These are phyloP conservation scores for Melanotaenia nigrans DNA, from an alignment of 2,797 vertebrate species.

Conservation along the genomic window DNA sequence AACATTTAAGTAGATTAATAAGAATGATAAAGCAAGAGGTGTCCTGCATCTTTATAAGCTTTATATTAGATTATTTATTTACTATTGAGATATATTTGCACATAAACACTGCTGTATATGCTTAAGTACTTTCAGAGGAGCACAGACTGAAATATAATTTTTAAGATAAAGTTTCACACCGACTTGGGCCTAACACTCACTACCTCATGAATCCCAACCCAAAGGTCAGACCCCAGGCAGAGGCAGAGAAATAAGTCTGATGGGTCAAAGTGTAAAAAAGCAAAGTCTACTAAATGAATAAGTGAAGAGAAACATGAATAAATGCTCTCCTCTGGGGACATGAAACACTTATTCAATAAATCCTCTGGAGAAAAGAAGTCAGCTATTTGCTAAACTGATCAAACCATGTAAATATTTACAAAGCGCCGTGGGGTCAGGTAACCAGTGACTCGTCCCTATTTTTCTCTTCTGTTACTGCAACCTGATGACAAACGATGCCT, in stretches of 20 bases:
- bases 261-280: not conserved
- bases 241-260: not conserved
- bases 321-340: not conserved
- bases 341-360: not conserved
- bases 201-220: not conserved
- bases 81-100: not conserved
- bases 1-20: slow-evolving; percentile 24
- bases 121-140: not conserved
- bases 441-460: not conserved
- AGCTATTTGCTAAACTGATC: not conserved
- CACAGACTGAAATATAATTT: not conserved
- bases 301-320: not conserved
- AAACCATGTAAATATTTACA: not conserved
- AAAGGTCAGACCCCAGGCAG: not conserved
- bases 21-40: not conserved
- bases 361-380: not conserved
- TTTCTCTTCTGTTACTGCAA: not conserved
- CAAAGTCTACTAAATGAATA: not conserved
- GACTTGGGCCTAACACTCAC: not conserved
- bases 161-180: not conserved
- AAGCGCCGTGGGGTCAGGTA: not conserved
- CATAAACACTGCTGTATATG: not conserved
- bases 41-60: not conserved
- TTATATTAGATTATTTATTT: not conserved
- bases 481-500: not conserved